These are phyloP conservation scores for Hyalella azteca DNA, from an alignment of 2,888 invertebrate species.

Conservation along the genomic window DNA sequence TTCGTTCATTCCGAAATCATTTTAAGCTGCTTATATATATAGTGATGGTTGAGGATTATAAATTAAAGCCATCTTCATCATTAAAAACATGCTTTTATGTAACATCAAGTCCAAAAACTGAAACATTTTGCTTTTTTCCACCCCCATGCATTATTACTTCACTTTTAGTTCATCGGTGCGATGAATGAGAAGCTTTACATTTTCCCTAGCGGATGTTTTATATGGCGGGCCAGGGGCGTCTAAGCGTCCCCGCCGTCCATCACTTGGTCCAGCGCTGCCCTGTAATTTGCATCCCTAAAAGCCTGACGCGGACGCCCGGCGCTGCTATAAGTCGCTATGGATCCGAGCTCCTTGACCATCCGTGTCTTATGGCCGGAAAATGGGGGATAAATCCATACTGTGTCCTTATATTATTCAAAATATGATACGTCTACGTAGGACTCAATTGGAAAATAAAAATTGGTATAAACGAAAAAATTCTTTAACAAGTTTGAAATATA, in stretches of 20 bases:
- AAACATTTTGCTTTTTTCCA: background rate
- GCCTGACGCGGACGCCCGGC: background rate
- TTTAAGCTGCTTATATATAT: background rate
- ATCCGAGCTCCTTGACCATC: slow-evolving; percentile 13
- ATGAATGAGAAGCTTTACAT: background rate
- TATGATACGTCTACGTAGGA: no score
- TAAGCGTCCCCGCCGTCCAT: slow-evolving; percentile 20
- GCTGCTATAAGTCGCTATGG: slow-evolving; percentile 15
- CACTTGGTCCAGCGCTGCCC: background rate
- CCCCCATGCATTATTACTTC: background rate
- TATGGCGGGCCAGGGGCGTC: background rate
- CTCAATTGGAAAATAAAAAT: no score
- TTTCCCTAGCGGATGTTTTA: background rate
- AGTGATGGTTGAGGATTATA: background rate
- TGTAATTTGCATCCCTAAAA: slow-evolving; percentile 25
- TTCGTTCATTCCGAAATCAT: background rate
- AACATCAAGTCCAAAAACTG: background rate
- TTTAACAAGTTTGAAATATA: no score
- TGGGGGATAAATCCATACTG: slow-evolving; percentile 24
- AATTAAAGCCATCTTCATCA: background rate
- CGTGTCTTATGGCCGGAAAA: slow-evolving; percentile 17
- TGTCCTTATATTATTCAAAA: background rate
- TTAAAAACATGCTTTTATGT: background rate
- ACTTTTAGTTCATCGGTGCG: background rate
- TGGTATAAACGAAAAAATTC: no score